Evolutionary conservation across 2,888 invertebrate species (phyloP).

Genomic region (Phaedon cochleariae): DNA sequence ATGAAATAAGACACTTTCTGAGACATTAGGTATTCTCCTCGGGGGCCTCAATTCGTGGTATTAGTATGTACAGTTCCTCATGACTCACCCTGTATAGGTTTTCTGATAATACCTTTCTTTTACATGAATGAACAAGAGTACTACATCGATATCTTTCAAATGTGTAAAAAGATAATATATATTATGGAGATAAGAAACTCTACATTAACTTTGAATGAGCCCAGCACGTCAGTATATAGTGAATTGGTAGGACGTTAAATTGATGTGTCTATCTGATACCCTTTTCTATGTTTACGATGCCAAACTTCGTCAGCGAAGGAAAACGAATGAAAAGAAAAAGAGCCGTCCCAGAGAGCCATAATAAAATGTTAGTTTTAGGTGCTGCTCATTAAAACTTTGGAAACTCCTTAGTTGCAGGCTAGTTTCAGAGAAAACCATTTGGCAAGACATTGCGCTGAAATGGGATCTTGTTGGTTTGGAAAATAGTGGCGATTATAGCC

Average conservation of each 20-base stretch:
- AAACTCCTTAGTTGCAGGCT: constrained; percentile 16
- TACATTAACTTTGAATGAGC: no score
- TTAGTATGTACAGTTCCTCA: no score
- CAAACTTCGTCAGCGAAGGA: constrained; percentile 8
- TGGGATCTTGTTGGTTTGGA: constrained; percentile 12
- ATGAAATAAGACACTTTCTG: no score
- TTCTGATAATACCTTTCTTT: no score
- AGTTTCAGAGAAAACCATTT: constrained; percentile 9
- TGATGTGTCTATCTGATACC: not conserved
- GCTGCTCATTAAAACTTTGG: constrained; percentile 16
- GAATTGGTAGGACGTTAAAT: not conserved
- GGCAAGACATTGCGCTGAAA: constrained; percentile 21
- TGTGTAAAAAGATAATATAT: no score
- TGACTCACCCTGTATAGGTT: no score
- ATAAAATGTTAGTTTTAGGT: constrained; percentile 22
- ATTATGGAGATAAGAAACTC: no score
- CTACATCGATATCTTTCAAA: no score
- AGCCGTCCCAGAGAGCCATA: constrained; percentile 2
- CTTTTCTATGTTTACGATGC: constrained; percentile 10
- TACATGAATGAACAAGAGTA: no score
- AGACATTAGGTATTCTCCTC: no score
- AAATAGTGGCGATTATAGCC: not conserved
- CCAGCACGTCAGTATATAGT: no score
- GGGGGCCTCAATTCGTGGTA: no score
- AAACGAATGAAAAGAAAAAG: constrained; percentile 16